Percentiles rank a stretch among this genome's conserved stretches.
These are phyloP conservation scores for Phymorhynchus buccinoides DNA, from an alignment of 1,140 invertebrate species.

Conservation along the genomic window DNA sequence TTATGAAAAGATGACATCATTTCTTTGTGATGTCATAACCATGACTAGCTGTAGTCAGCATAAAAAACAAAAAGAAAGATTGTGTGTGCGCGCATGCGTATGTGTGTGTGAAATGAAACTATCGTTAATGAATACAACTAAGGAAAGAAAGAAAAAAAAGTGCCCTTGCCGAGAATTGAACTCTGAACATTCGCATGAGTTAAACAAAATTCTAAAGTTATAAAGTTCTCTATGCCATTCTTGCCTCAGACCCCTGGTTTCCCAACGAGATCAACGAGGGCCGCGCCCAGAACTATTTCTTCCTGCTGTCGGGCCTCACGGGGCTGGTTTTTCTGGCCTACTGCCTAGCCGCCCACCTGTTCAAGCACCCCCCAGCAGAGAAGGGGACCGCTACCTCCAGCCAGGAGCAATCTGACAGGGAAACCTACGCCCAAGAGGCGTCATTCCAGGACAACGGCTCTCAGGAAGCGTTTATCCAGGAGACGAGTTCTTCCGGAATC, in stretches of 20 bases:
- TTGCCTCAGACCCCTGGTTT: constrained; percentile 66
- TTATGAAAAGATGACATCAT: too few relatives aligned
- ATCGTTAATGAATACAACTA: too few relatives aligned
- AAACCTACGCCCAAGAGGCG: not conserved
- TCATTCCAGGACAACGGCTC: not conserved
- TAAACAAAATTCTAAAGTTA: too few relatives aligned
- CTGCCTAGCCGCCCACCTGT: constrained; percentile 45
- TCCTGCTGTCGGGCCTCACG: constrained; percentile 72
- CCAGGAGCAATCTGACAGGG: not conserved
- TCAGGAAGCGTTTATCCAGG: not conserved
- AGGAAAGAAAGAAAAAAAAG: too few relatives aligned
- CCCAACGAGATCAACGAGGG: constrained; percentile 72
- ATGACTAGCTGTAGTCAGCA: too few relatives aligned
- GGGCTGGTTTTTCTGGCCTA: constrained; percentile 69
- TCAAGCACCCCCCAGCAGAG: constrained; percentile 40
- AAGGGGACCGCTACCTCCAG: not conserved
- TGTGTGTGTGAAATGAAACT: too few relatives aligned
- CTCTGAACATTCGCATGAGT: too few relatives aligned
- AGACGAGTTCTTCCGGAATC: not conserved
- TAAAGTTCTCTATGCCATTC: too few relatives aligned
- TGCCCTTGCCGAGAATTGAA: too few relatives aligned
- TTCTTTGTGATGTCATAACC: too few relatives aligned
- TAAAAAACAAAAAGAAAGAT: too few relatives aligned
- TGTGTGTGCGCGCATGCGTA: too few relatives aligned
- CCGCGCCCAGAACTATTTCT: constrained; percentile 73